A percentile compares a stretch with the other conserved stretches of the same genome.
phyloP scores from a whole-genome alignment of 2,113 vertebrate species.

The Chloroceryle aenea region DNA sequence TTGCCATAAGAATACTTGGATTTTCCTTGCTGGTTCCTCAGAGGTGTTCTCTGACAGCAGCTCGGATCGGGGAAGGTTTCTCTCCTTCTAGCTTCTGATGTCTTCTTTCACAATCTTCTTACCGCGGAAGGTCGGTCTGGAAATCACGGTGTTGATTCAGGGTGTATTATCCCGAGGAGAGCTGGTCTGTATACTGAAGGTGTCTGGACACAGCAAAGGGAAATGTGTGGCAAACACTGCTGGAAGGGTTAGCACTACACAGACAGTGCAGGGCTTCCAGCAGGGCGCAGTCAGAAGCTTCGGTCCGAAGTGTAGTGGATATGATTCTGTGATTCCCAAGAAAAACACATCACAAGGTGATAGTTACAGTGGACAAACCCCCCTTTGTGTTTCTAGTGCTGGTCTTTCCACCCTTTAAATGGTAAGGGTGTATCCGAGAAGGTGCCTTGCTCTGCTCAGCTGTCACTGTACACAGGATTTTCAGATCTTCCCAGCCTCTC shows the following conservation, averaged over 20 bases:
- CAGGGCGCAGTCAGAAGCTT: not conserved
- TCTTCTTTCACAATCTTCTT: not conserved
- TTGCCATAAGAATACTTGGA: not conserved
- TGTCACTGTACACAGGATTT: not conserved
- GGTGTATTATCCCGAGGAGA: not conserved
- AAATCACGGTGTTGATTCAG: not conserved
- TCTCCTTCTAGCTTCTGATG: not conserved
- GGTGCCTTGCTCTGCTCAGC: not conserved
- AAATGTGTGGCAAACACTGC: not conserved
- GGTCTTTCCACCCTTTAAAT: not conserved
- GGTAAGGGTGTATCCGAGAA: not conserved
- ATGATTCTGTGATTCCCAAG: not conserved
- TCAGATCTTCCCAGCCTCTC: not conserved
- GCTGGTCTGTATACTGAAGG: not conserved
- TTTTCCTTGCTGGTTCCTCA: not conserved
- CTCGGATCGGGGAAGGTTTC: not conserved
- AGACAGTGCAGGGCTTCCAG: not conserved
- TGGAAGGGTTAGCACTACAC: not conserved
- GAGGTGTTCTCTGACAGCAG: not conserved
- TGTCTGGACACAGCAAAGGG: not conserved
- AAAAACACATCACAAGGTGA: not conserved
- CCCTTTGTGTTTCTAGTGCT: not conserved
- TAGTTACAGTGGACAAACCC: not conserved
- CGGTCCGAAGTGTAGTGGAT: not conserved
- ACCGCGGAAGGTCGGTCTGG: not conserved